Evolutionary conservation across 64 coral and sea anemone genomes (phyloP).

Genomic region (Porites lutea): DNA sequence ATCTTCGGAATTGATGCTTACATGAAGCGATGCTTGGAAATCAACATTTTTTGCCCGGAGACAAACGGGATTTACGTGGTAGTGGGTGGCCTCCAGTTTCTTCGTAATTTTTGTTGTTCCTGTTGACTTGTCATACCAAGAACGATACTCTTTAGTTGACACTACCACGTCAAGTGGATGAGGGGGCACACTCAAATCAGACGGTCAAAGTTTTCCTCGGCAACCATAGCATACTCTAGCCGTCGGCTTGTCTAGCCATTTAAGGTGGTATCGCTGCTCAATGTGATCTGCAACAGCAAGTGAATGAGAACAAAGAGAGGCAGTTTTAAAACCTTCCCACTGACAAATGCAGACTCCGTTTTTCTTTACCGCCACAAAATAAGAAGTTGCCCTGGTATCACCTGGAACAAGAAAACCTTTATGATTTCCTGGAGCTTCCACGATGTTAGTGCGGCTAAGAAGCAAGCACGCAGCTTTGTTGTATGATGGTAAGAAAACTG

Average conservation of each 20-base stretch:
- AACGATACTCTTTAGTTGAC: conserved; percentile 18
- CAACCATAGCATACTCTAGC: conserved; percentile 40
- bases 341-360: conserved; percentile 35
- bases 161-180: conserved; percentile 25
- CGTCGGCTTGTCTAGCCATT: conserved; percentile 7
- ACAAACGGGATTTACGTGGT: conserved; percentile 43
- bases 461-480: background rate
- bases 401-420: conserved; percentile 28
- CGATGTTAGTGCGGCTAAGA: background rate
- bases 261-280: background rate
- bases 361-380: conserved; percentile 26
- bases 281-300: conserved; percentile 32
- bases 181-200: conserved; percentile 2
- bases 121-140: conserved; percentile 35
- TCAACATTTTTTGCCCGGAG: background rate
- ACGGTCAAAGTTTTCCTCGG: conserved; percentile 23
- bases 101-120: background rate
- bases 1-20: background rate
- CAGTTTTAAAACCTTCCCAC: conserved; percentile 37
- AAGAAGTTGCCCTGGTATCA: background rate
- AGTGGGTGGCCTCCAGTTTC: conserved; percentile 26
- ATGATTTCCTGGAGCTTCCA: conserved; percentile 36
- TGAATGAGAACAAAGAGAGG: conserved; percentile 47
- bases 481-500: conserved; percentile 11
- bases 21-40: conserved; percentile 11